These are phyloP conservation scores for Heliothis subflexa DNA, from an alignment of 1,140 invertebrate genomes.

Conservation along the genomic window DNA sequence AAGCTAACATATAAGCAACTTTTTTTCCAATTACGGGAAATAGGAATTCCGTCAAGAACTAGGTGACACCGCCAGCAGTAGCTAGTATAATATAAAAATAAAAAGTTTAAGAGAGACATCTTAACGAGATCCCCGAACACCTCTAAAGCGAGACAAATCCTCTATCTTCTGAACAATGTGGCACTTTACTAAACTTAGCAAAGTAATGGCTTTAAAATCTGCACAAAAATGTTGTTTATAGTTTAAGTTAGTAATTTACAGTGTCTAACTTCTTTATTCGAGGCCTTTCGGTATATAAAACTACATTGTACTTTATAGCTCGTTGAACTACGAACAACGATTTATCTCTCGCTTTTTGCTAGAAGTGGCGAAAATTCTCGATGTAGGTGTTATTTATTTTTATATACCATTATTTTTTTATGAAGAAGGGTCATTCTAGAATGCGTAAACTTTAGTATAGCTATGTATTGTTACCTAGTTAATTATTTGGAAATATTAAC, in stretches of 20 bases:
- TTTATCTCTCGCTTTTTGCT: neutral
- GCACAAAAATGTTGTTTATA: conserved; percentile 24
- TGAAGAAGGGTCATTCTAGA: no score
- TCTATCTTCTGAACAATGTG: neutral
- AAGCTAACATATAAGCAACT: no score
- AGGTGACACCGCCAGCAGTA: neutral
- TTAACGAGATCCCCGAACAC: neutral
- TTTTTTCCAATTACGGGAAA: no score
- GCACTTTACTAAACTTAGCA: conserved; percentile 20
- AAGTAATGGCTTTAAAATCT: conserved; percentile 28
- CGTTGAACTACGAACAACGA: neutral
- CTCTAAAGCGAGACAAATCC: conserved; percentile 5
- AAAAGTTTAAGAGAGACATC: neutral
- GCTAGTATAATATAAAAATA: neutral
- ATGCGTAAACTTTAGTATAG: no score
- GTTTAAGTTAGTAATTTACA: conserved; percentile 10
- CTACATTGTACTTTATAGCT: conserved; percentile 16
- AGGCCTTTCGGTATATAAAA: neutral
- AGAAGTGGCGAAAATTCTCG: neutral
- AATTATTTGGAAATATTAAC: no score
- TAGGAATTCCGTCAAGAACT: neutral
- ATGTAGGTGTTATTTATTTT: no score
- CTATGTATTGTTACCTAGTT: no score
- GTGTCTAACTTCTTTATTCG: conserved; percentile 10
- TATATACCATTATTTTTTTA: no score